Conservation (phyloP, 2,888 invertebrate species). For the Tyria jacobaeae region DNA sequence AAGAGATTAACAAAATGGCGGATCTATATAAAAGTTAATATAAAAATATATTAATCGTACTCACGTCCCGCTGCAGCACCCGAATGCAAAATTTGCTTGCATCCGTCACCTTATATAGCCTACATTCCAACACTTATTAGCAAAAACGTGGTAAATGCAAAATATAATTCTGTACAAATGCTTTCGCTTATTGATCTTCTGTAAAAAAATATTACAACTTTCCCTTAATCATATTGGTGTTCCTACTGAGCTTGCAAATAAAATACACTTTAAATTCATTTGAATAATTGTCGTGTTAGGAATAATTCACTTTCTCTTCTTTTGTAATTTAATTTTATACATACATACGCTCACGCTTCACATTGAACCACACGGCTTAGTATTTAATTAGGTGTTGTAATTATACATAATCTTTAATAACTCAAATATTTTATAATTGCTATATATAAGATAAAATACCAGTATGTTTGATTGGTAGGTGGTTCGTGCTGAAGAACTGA, state of each 20-base stretch:
- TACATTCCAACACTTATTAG: conserved; percentile 1
- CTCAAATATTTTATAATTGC: too few species aligned
- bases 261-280: background rate
- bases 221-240: background rate
- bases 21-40: background rate
- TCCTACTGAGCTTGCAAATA: background rate
- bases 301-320: background rate
- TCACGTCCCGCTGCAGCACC: conserved; percentile 50
- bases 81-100: conserved; percentile 37
- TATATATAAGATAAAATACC: too few species aligned
- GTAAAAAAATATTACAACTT: too few species aligned
- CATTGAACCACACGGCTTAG: too few species aligned
- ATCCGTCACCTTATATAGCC: conserved; percentile 35
- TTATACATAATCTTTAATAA: too few species aligned
- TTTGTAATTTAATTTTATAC: background rate
- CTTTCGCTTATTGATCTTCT: too few species aligned
- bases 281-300: background rate
- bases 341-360: too few species aligned
- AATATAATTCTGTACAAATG: background rate
- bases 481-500: too few species aligned
- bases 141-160: conserved; percentile 32
- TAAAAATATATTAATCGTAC: conserved; percentile 23
- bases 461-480: too few species aligned
- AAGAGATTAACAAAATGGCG: conserved; percentile 13
- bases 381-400: too few species aligned